Evolutionary conservation across 2,113 vertebrate genomes (phyloP), one percentile per base, ranked within the genome.

Genomic region (Cyphomyrus discorhynchus): DNA sequence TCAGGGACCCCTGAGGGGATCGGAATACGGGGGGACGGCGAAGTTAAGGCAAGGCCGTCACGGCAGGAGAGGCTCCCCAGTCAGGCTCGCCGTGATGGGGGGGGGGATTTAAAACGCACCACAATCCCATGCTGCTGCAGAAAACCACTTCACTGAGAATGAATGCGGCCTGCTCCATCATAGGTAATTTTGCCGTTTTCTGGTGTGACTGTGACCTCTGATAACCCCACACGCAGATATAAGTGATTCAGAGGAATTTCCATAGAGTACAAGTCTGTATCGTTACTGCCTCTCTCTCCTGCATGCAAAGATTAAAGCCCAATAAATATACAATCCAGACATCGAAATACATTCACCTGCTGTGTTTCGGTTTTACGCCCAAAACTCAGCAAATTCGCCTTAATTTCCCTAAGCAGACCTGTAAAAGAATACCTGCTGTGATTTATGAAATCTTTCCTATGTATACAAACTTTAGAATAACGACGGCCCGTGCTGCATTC

Each of bases 301-400:
- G 74, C 35, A 42, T 1, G 35, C 35, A 19, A 80, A 80, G 17
- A 42, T 80, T 42, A 80, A 35, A 80, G 13, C 27, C 74, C 11
- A 19, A 42, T 80, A 80, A 80, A 80, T 42, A 80, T 17, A 80
- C 15, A 0, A 85, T 13, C 2, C 82, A 46, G 45, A 85, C 21
- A 85, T 42, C 13, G 1, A 42, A 80, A 80, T 80, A 42, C 15
- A 27, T 13, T 49, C 24, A 21, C 42, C 82, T 49, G 49, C 15
- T 66, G 47, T 39, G 74, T 91, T 49, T 87, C 24, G 50, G 53
- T 77, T 4, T 91, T 58, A 52, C 1, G 86, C 88, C 53, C 27
- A 86, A 86, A 47, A 27, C 47, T 27, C n/a, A 2, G 47, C 45
- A n/a, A 47, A 80, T 80, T 80, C 1, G 0, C 74, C 31, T 42